A percentile compares a stretch with the other conserved stretches of the same genome.
Evolutionary conservation across 1,140 invertebrate genomes (phyloP).

Genomic region (Chymomyza costata): DNA sequence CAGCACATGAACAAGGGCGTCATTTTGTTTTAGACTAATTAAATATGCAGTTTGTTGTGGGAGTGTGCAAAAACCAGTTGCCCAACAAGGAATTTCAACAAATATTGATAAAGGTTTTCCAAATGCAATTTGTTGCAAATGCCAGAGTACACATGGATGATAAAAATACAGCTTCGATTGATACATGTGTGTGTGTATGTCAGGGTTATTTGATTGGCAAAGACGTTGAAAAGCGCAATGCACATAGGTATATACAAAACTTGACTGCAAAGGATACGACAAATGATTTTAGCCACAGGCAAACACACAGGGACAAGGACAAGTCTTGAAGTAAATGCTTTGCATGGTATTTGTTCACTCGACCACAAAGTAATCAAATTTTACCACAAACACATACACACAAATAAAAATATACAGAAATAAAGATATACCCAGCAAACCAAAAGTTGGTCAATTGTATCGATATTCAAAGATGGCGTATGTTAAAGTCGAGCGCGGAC

Average conservation of each 20-base stretch:
- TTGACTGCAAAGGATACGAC: slow-evolving; percentile 13
- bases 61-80: not conserved
- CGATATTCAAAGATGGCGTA: too few relatives aligned
- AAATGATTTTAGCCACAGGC: slow-evolving; percentile 17
- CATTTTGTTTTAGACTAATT: too few relatives aligned
- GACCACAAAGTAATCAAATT: slow-evolving; percentile 66
- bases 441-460: too few relatives aligned
- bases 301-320: slow-evolving; percentile 14
- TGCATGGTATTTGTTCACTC: slow-evolving; percentile 22
- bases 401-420: slow-evolving; percentile 13
- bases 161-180: too few relatives aligned
- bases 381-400: slow-evolving; percentile 19
- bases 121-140: slow-evolving; percentile 44
- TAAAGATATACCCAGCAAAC: too few relatives aligned
- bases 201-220: slow-evolving; percentile 28
- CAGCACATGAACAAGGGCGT: too few relatives aligned
- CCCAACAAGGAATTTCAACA: slow-evolving; percentile 21
- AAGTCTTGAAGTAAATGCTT: too few relatives aligned
- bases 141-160: slow-evolving; percentile 10
- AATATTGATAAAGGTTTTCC: slow-evolving; percentile 41
- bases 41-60: slow-evolving; percentile 38
- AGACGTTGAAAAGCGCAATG: slow-evolving; percentile 51
- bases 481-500: too few relatives aligned
- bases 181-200: slow-evolving; percentile 2
- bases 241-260: slow-evolving; percentile 21